Evolutionary conservation across 2,797 vertebrate species (phyloP), one percentile per base, ranked within the genome.

Genomic region (Glyptemys insculpta): DNA sequence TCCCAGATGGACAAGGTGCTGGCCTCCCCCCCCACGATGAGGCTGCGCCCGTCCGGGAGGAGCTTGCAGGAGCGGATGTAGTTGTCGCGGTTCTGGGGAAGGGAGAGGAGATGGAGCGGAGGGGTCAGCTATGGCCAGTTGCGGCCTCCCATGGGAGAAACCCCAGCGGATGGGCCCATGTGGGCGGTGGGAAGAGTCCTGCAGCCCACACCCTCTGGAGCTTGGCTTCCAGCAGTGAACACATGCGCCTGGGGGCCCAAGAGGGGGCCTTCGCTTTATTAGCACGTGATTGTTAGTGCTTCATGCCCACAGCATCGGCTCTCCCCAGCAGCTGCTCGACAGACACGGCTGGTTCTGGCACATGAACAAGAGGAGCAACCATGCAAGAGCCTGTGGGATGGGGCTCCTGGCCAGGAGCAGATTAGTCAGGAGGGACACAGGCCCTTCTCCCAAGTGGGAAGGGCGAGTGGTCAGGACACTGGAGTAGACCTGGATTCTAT

Each of bases 1-100:
- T 99, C 98, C 98, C 98, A 99, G 85, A 99, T 98, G 93, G 98
- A 98, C 90, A 99, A 93, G 81, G 98, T 99, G 96, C 98, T 99
- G 97, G 98, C 98, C 92, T 99, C 98, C 0, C 98, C 98, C 0
- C 98, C 98, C 68, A 99, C 98, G 2, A 99, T 99, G 74, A 99
- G 97, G 80, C 98, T 99, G 23, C 98, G 98, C 62, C 98, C 98
- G 0, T 99, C 98, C 0, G 98, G 98, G 74, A 99, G 98, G 57
- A 99, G 98, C 91, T 99, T 99, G 96, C 98, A 99, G 78, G 98
- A 98, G 2, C 98, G 98, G 85, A 99, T 99, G 95, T 99, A 99
- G 92, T 99, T 99, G 90, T 99, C 98, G 0, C 98, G 97, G 96
- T 99, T 99, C 98, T 98, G 92, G 41, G 41, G 56, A 15, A 8